Evolutionary conservation across 2,113 vertebrate genomes (phyloP).

Genomic region (Silurus meridionalis): DNA sequence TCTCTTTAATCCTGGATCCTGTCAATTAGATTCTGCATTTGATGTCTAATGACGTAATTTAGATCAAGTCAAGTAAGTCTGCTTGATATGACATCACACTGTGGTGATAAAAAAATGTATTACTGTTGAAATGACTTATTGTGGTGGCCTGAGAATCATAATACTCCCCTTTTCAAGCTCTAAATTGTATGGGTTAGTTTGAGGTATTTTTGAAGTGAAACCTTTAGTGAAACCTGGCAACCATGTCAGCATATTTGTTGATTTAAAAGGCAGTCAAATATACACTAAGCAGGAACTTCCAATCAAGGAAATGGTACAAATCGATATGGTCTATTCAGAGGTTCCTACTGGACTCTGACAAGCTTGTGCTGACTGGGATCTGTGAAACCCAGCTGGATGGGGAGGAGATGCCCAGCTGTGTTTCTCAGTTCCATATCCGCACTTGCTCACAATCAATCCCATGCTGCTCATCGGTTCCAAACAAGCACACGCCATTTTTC

Average conservation of each 20-base stretch:
- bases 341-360: not conserved
- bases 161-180: not conserved
- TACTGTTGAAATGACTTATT: not conserved
- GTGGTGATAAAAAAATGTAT: not conserved
- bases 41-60: not conserved
- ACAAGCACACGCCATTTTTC: not conserved
- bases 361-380: not conserved
- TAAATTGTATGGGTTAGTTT: not conserved
- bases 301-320: not conserved
- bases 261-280: not conserved
- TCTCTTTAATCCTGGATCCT: not conserved
- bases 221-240: not conserved
- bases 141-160: not conserved
- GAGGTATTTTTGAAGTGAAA: not conserved
- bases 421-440: not conserved
- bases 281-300: not conserved
- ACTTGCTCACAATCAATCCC: conserved; percentile 4
- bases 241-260: not conserved
- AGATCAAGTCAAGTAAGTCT: not conserved
- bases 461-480: not conserved
- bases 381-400: not conserved
- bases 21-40: not conserved
- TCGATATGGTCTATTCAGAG: not conserved
- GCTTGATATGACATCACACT: not conserved
- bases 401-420: not conserved